These are phyloP conservation scores for Premnoplex brunnescens DNA, from an alignment of 2,797 vertebrate genomes.

Conservation along the genomic window DNA sequence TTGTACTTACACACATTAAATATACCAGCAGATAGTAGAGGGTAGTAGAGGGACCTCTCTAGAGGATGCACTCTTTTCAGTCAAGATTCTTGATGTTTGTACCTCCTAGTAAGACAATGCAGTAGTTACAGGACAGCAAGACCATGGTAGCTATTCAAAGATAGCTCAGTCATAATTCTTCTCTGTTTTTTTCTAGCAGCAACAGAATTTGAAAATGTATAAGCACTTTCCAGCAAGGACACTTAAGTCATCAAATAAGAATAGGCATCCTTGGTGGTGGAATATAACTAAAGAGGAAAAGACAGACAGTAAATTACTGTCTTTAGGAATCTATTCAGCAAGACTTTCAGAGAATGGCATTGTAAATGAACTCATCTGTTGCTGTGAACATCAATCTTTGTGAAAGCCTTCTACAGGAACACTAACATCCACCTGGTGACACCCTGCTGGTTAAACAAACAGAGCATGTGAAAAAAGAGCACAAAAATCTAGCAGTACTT, in stretches of 20 bases:
- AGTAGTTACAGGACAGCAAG: background rate
- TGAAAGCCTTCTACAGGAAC: background rate
- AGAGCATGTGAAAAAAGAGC: background rate
- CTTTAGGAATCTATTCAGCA: background rate
- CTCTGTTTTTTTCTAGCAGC: background rate
- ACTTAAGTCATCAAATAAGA: conserved; percentile 8
- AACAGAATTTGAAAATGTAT: conserved; percentile 14
- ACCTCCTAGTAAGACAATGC: background rate
- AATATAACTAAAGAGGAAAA: conserved; percentile 16
- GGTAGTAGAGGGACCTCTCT: background rate
- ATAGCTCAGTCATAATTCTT: background rate
- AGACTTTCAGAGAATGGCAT: background rate
- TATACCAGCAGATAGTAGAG: background rate
- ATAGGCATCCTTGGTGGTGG: background rate
- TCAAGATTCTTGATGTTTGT: background rate
- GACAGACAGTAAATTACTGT: background rate
- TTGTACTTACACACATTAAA: background rate
- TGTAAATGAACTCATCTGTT: background rate
- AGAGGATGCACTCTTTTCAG: background rate
- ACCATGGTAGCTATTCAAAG: background rate
- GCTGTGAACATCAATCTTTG: background rate
- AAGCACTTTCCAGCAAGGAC: conserved; percentile 1
- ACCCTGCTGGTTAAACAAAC: conserved; percentile 47
- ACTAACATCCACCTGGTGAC: conserved; percentile 38
- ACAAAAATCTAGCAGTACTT: background rate